Conservation (phyloP, 2,797 vertebrate species). For the Bradypodion pumilum region DNA sequence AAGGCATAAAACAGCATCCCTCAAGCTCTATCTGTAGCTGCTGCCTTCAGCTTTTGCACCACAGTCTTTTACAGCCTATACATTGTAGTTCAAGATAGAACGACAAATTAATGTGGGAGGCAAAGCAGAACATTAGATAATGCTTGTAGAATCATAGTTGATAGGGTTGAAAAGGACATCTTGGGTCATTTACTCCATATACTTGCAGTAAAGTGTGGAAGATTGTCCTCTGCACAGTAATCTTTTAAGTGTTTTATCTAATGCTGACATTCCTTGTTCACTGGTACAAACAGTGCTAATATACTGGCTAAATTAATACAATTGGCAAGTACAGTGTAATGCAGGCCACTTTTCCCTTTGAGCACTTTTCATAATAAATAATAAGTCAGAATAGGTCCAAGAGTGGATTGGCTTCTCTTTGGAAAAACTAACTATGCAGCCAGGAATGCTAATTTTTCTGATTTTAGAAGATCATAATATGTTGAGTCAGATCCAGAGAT, state of each 20-base stretch:
- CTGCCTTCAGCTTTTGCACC: constrained; percentile 21
- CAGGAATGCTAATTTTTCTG: neutral
- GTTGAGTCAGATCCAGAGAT: neutral
- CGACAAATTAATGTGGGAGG: constrained; percentile 26
- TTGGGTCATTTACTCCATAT: constrained; percentile 40
- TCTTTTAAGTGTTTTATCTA: constrained; percentile 42
- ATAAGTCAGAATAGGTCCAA: neutral
- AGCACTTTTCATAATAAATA: neutral
- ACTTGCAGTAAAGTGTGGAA: constrained; percentile 21
- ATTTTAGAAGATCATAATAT: neutral
- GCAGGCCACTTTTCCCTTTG: neutral
- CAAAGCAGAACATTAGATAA: neutral
- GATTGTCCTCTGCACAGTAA: constrained; percentile 29
- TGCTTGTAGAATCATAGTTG: neutral
- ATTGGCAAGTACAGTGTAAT: constrained; percentile 6
- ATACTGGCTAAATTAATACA: constrained; percentile 28
- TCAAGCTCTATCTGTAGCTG: constrained; percentile 15
- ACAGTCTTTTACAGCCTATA: constrained; percentile 5
- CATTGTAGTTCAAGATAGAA: constrained; percentile 25
- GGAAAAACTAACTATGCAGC: neutral
- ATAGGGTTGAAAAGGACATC: constrained; percentile 43
- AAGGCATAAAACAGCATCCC: neutral
- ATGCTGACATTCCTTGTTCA: neutral
- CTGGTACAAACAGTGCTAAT: constrained; percentile 23
- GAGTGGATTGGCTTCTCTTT: constrained; percentile 28